Evolutionary conservation across 92 coral and sea anemone genomes (phyloP).

Genomic region (Porites cylindrica): DNA sequence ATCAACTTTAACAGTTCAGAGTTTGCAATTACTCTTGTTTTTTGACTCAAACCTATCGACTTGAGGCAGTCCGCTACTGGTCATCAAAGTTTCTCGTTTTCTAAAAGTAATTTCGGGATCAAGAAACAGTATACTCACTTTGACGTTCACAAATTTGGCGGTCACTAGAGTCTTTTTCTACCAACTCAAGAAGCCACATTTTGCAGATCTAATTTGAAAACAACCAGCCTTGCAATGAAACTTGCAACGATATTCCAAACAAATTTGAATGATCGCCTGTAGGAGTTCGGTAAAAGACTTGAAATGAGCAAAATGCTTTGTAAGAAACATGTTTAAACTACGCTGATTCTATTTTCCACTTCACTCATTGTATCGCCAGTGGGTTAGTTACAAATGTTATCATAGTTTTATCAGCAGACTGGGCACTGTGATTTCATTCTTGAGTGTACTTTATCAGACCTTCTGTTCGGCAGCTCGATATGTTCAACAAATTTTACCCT

Average conservation of each 20-base stretch:
- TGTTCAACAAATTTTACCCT: too few species aligned
- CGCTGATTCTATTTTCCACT: not conserved
- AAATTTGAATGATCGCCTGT: not conserved
- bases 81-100: not conserved
- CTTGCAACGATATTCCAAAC: not conserved
- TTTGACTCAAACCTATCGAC: not conserved
- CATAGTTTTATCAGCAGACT: not conserved
- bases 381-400: not conserved
- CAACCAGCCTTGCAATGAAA: too few species aligned
- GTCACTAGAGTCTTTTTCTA: not conserved
- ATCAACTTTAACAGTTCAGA: too few species aligned
- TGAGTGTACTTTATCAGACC: not conserved
- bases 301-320: not conserved
- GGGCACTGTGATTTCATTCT: not conserved
- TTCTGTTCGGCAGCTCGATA: not conserved
- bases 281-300: not conserved
- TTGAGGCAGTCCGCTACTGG: not conserved
- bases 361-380: not conserved
- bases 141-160: not conserved
- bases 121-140: not conserved
- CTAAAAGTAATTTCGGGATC: too few species aligned
- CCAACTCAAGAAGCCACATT: not conserved
- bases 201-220: too few species aligned
- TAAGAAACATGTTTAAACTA: not conserved
- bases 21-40: not conserved